Evolutionary conservation across 2,888 invertebrate species (phyloP).

Genomic region (Hypomecis punctinalis): DNA sequence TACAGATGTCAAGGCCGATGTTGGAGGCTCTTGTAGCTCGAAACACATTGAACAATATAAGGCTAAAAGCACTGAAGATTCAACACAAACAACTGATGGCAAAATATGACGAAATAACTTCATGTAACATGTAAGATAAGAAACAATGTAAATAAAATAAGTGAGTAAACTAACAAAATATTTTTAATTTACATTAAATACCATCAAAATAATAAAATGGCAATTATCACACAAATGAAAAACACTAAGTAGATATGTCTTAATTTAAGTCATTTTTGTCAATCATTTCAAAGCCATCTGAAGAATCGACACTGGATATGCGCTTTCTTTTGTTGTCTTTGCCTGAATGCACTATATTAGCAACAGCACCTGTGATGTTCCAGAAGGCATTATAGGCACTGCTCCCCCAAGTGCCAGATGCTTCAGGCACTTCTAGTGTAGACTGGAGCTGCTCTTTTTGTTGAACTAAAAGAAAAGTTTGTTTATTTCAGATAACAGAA

Average conservation of each 20-base stretch:
- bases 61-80: conserved; percentile 75
- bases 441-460: conserved; percentile 65
- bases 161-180: conserved; percentile 7
- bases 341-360: conserved; percentile 66
- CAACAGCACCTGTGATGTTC: conserved; percentile 69
- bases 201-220: conserved; percentile 29
- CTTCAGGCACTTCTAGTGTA: conserved; percentile 65
- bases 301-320: conserved; percentile 72
- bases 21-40: conserved; percentile 77
- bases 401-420: conserved; percentile 66
- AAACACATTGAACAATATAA: conserved; percentile 70
- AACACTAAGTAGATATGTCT: conserved; percentile 38
- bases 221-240: conserved; percentile 34
- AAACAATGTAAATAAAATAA: conserved; percentile 22
- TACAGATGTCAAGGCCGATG: conserved; percentile 82
- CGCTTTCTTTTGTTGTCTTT: conserved; percentile 63
- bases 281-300: conserved; percentile 81
- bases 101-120: conserved; percentile 70
- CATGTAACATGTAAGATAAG: conserved; percentile 55
- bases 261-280: conserved; percentile 74
- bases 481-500: neutral
- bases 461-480: conserved; percentile 59
- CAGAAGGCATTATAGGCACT: conserved; percentile 72
- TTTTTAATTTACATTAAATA: conserved; percentile 42
- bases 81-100: conserved; percentile 79